A percentile compares a stretch with the other conserved stretches of the same genome.
phyloP scores from a whole-genome alignment of 2,888 invertebrate species.

The Ypsolopha scabrella region DNA sequence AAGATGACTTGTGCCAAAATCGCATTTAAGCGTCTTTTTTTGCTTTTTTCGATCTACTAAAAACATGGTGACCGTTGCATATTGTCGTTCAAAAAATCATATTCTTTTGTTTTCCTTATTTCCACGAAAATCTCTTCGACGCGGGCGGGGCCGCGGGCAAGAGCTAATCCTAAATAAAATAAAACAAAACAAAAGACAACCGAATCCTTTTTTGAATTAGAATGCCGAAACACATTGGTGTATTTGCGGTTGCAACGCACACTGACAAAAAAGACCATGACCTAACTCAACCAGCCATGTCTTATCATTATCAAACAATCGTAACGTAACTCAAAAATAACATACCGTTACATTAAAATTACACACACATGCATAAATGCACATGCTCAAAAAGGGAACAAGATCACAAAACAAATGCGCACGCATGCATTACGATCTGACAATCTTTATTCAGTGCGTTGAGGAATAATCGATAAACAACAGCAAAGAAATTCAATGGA shows the following conservation, averaged over 20 bases:
- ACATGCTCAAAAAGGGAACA: constrained; percentile 3
- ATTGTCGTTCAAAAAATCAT: too few relatives aligned
- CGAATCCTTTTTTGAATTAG: constrained; percentile 42
- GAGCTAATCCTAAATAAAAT: too few relatives aligned
- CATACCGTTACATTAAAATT: constrained; percentile 27
- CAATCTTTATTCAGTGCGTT: too few relatives aligned
- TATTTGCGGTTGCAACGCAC: constrained; percentile 6
- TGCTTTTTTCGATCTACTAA: too few relatives aligned
- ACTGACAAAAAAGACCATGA: constrained; percentile 28
- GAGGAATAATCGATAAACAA: too few relatives aligned
- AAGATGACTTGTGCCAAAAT: too few relatives aligned
- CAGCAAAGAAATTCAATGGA: constrained; percentile 25
- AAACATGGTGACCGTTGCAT: too few relatives aligned
- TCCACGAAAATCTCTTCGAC: too few relatives aligned
- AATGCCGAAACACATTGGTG: constrained; percentile 33
- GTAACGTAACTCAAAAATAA: constrained; percentile 17
- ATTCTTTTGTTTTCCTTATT: too few relatives aligned
- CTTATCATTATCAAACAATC: constrained; percentile 9
- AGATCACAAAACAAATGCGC: constrained; percentile 1
- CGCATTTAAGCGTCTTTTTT: too few relatives aligned
- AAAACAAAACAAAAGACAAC: constrained; percentile 23
- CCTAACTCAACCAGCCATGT: constrained; percentile 39
- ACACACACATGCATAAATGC: constrained; percentile 7
- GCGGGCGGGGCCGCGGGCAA: too few relatives aligned
- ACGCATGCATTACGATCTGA: too few relatives aligned